Conservation (phyloP, 2,888 invertebrate genomes). For the Melinopterus prodromus region DNA sequence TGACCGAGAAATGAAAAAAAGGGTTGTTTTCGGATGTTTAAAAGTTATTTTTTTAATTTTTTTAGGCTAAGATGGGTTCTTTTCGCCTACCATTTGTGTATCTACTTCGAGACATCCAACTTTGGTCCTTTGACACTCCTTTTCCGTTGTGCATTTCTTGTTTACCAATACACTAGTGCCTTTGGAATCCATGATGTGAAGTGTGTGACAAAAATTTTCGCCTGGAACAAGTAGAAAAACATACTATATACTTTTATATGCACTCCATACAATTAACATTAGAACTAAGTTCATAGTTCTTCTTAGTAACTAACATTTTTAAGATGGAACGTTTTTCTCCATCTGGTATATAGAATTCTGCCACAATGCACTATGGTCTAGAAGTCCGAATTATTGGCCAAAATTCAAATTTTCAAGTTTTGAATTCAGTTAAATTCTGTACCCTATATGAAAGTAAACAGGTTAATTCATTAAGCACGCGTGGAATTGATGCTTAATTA, state of each 20-base stretch:
- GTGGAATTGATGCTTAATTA: too few species aligned
- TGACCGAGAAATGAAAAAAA: background rate
- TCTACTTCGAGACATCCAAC: conserved; percentile 70
- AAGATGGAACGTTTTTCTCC: too few species aligned
- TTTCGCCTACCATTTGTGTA: conserved; percentile 64
- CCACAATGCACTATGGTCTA: too few species aligned
- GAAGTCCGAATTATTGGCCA: too few species aligned
- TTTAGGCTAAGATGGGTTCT: too few species aligned
- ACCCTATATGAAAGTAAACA: too few species aligned
- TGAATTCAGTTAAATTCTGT: too few species aligned
- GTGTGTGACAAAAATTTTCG: conserved; percentile 69
- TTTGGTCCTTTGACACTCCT: conserved; percentile 67
- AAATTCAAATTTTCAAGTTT: too few species aligned
- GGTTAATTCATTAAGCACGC: too few species aligned
- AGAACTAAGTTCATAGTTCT: too few species aligned
- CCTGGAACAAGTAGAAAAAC: conserved; percentile 53
- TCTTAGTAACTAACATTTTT: too few species aligned
- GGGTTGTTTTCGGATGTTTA: background rate
- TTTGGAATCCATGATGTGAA: conserved; percentile 70
- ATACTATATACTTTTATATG: background rate
- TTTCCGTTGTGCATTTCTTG: conserved; percentile 69
- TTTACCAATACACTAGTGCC: conserved; percentile 71
- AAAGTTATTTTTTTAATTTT: background rate
- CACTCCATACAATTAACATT: background rate
- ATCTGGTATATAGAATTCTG: too few species aligned